phyloP scores from a whole-genome alignment of 2,113 vertebrate genomes.

The Mus pahari region DNA sequence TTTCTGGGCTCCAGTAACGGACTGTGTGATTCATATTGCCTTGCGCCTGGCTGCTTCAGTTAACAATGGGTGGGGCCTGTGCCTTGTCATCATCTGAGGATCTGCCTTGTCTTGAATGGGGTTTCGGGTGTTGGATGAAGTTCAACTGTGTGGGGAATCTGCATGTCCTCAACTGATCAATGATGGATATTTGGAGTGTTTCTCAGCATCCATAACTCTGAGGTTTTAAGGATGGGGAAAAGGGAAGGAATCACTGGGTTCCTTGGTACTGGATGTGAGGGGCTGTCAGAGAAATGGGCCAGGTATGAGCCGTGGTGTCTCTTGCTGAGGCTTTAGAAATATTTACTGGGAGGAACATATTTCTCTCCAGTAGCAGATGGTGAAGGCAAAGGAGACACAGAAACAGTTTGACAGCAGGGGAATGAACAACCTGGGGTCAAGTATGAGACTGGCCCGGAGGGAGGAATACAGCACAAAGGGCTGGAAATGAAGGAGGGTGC shows the following conservation, averaged over 20 bases:
- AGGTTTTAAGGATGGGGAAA: not conserved
- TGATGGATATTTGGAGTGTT: not conserved
- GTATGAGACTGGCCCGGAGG: not conserved
- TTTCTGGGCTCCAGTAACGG: not conserved
- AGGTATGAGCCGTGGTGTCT: not conserved
- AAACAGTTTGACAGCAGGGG: not conserved
- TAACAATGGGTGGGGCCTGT: not conserved
- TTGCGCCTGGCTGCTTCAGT: not conserved
- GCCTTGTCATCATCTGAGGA: not conserved
- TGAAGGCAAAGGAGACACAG: not conserved
- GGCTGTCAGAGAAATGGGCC: not conserved
- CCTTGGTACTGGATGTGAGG: not conserved
- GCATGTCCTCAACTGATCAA: not conserved
- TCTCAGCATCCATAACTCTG: not conserved
- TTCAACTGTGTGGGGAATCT: not conserved
- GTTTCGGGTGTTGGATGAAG: not conserved
- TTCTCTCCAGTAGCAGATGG: not conserved
- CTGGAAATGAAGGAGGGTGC: rapidly evolving
- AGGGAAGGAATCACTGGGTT: not conserved
- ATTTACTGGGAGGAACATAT: not conserved
- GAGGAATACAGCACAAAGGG: rapidly evolving
- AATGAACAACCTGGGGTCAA: rapidly evolving
- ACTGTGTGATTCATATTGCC: rapidly evolving
- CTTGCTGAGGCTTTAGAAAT: not conserved
- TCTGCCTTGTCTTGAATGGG: not conserved